Percentiles rank a stretch among this genome's conserved stretches.
Conservation (phyloP, 2,797 vertebrate genomes). For the Acanthiza pusilla region DNA sequence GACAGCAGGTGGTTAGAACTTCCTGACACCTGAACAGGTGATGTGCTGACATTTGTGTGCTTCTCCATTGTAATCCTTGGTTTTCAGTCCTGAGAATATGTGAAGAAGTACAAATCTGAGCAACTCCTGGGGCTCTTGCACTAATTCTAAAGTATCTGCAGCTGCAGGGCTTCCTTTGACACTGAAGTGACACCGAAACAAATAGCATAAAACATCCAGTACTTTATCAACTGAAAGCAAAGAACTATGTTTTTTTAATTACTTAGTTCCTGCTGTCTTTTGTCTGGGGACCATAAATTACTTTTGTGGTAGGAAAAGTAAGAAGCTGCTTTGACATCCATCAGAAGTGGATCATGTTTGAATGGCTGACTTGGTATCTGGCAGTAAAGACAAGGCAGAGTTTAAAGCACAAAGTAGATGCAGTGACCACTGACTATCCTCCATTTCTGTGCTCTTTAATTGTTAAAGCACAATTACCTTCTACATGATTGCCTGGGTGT, state of each 20-base stretch:
- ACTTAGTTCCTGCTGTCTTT: not conserved
- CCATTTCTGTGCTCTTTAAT: not conserved
- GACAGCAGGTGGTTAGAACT: not conserved
- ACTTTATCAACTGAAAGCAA: not conserved
- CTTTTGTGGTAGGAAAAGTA: not conserved
- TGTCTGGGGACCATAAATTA: not conserved
- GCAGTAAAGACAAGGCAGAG: not conserved
- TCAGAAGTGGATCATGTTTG: not conserved
- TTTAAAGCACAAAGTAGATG: not conserved
- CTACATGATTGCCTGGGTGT: not conserved
- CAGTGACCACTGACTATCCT: not conserved
- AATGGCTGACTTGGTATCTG: not conserved
- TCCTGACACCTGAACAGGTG: not conserved
- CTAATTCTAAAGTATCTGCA: not conserved
- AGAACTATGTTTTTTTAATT: not conserved
- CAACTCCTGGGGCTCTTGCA: not conserved
- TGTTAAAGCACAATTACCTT: not conserved
- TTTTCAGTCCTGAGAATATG: not conserved
- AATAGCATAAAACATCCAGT: not conserved
- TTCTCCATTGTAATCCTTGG: not conserved
- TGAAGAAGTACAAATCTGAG: not conserved
- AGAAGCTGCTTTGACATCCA: not conserved
- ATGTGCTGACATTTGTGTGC: not conserved
- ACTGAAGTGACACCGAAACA: not conserved
- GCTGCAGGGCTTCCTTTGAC: not conserved